Percentiles rank a stretch among this genome's conserved stretches.
phyloP scores from a whole-genome alignment of 2,888 invertebrate genomes.

The Phalera bucephala region DNA sequence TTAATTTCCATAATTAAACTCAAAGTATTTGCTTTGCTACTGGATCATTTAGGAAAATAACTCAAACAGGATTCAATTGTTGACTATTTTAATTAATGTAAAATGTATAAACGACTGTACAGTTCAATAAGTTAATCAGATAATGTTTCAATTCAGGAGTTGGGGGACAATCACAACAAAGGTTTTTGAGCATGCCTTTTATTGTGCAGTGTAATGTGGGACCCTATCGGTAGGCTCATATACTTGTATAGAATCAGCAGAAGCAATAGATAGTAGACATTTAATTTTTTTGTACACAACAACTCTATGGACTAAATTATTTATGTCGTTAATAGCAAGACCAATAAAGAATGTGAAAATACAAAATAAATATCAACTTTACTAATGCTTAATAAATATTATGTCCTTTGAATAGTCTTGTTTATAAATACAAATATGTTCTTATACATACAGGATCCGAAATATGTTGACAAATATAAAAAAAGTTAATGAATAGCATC shows the following conservation, averaged over 20 bases:
- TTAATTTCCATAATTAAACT: slow-evolving; percentile 14
- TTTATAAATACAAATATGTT: slow-evolving; percentile 14
- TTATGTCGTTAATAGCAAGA: neutral
- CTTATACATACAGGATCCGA: slow-evolving; percentile 23
- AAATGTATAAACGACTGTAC: slow-evolving; percentile 75
- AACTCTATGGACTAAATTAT: neutral
- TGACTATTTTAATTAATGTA: slow-evolving; percentile 75
- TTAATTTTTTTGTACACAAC: no score
- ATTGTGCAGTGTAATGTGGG: slow-evolving; percentile 62
- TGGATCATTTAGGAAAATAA: slow-evolving; percentile 51
- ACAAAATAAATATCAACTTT: slow-evolving; percentile 28
- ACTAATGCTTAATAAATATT: slow-evolving; percentile 15
- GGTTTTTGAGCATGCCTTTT: slow-evolving; percentile 71
- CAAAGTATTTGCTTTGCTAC: slow-evolving; percentile 26
- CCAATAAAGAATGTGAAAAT: slow-evolving; percentile 14
- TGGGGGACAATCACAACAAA: slow-evolving; percentile 55
- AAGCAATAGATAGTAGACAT: slow-evolving; percentile 16
- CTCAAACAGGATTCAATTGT: slow-evolving; percentile 52
- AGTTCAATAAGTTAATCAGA: slow-evolving; percentile 68
- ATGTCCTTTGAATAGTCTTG: slow-evolving; percentile 20
- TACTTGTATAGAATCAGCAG: slow-evolving; percentile 7
- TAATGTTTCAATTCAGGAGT: slow-evolving; percentile 48
- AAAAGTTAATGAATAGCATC: slow-evolving; percentile 46
- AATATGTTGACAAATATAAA: slow-evolving; percentile 18
- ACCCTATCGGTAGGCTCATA: slow-evolving; percentile 8